A percentile compares a stretch with the other conserved stretches of the same genome.
phyloP scores from a whole-genome alignment of 2,113 vertebrate species.

The Corydoras sp. region DNA sequence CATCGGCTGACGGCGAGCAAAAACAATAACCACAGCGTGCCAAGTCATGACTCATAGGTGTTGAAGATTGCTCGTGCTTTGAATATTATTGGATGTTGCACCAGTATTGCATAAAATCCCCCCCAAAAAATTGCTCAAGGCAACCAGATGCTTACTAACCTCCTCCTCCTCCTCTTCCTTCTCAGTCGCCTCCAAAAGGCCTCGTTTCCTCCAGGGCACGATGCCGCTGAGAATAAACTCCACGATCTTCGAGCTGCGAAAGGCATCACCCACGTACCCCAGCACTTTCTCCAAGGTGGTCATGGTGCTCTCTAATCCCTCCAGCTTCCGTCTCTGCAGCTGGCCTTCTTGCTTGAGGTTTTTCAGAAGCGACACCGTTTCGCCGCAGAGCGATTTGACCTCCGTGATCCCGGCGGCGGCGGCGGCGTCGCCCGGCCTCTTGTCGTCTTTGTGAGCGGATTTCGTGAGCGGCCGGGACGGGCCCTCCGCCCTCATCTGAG shows the following conservation, averaged over 20 bases:
- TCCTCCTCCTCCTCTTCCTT: constrained; percentile 64
- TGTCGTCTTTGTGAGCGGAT: constrained; percentile 6
- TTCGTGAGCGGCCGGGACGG: constrained; percentile 23
- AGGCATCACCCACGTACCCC: constrained; percentile 65
- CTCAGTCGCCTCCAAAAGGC: constrained; percentile 54
- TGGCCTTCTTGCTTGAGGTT: constrained; percentile 60
- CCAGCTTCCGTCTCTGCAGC: constrained; percentile 67
- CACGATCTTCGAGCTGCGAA: constrained; percentile 75
- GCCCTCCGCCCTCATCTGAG: constrained; percentile 46
- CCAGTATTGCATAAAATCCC: neutral
- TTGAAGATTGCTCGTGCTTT: neutral
- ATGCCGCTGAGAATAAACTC: constrained; percentile 72
- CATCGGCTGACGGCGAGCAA: neutral
- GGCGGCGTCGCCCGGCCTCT: constrained; percentile 4
- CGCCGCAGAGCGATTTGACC: constrained; percentile 54
- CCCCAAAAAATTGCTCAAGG: neutral
- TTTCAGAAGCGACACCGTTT: constrained; percentile 68
- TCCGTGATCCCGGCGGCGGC: constrained; percentile 45
- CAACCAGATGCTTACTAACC: constrained; percentile 63
- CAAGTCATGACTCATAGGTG: too few relatives aligned
- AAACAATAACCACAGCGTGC: neutral
- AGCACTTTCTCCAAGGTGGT: constrained; percentile 69
- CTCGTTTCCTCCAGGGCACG: constrained; percentile 71
- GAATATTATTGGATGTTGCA: neutral
- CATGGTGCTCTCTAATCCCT: constrained; percentile 70